Conservation (phyloP, 2,888 invertebrate genomes). For the Sinodicranocentrus sp. region DNA sequence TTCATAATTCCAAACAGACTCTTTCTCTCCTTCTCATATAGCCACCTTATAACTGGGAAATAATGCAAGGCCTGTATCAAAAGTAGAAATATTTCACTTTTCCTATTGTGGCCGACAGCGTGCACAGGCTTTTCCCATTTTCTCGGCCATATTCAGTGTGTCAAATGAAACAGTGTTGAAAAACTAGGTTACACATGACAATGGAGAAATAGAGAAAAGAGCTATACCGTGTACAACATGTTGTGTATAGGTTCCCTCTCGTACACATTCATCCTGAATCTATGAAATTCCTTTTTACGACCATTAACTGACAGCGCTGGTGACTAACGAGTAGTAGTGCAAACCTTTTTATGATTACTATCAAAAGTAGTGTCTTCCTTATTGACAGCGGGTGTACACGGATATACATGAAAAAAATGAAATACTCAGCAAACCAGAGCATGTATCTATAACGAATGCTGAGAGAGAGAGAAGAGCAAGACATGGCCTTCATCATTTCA, state of each 20-base stretch:
- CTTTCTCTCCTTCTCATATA: background rate
- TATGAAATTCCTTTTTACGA: constrained; percentile 39
- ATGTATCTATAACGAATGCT: background rate
- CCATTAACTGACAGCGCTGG: constrained; percentile 41
- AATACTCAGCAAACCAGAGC: background rate
- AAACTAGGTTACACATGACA: constrained; percentile 60
- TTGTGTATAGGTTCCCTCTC: constrained; percentile 21
- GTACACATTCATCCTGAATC: constrained; percentile 14
- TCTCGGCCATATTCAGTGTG: constrained; percentile 35
- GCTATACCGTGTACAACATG: constrained; percentile 35
- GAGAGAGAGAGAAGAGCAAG: background rate
- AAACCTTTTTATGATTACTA: constrained; percentile 29
- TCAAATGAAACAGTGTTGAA: constrained; percentile 10
- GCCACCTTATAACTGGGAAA: background rate
- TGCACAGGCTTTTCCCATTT: constrained; percentile 11
- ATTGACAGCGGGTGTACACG: constrained; percentile 7
- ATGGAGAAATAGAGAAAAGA: constrained; percentile 15
- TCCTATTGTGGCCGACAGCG: background rate
- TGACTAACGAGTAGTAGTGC: constrained; percentile 23
- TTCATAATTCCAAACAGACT: constrained; percentile 23
- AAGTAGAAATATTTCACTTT: background rate
- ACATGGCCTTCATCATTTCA: constrained; percentile 32
- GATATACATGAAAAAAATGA: background rate
- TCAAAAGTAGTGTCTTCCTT: background rate
- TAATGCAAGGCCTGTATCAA: too few relatives aligned